Conservation (phyloP, 1,140 invertebrate species). For the Micrasema longulum region DNA sequence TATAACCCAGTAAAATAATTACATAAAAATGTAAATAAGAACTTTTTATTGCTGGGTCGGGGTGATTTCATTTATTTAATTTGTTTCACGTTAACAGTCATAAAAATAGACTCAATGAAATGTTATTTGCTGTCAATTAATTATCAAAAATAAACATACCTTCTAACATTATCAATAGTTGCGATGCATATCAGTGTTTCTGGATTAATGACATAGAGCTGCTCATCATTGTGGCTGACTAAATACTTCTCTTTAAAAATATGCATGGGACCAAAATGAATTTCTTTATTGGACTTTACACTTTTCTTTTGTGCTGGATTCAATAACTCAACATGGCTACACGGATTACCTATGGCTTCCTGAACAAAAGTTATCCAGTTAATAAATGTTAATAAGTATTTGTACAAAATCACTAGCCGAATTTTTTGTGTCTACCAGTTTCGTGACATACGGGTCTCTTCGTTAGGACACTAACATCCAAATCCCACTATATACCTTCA, state of each 20-base stretch:
- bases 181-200: conserved; percentile 69
- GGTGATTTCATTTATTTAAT: too few relatives aligned
- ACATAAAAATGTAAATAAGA: too few relatives aligned
- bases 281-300: conserved; percentile 65
- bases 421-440: too few relatives aligned
- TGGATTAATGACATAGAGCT: conserved; percentile 82
- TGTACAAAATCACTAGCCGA: too few relatives aligned
- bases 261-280: conserved; percentile 76
- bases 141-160: conserved; percentile 53
- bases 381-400: conserved; percentile 55
- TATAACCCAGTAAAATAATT: too few relatives aligned
- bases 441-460: too few relatives aligned
- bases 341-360: conserved; percentile 72
- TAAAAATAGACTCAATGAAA: too few relatives aligned
- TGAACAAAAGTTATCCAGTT: conserved; percentile 54
- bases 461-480: too few relatives aligned
- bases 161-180: conserved; percentile 61
- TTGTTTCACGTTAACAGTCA: too few relatives aligned
- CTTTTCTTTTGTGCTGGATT: conserved; percentile 72
- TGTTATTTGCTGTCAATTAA: too few relatives aligned
- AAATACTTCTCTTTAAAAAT: conserved; percentile 78
- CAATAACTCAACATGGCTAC: conserved; percentile 75
- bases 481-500: too few relatives aligned
- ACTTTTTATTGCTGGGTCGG: too few relatives aligned
- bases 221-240: conserved; percentile 78